These are phyloP conservation scores for Scomber scombrus DNA, from an alignment of 2,113 vertebrate genomes.

Conservation along the genomic window DNA sequence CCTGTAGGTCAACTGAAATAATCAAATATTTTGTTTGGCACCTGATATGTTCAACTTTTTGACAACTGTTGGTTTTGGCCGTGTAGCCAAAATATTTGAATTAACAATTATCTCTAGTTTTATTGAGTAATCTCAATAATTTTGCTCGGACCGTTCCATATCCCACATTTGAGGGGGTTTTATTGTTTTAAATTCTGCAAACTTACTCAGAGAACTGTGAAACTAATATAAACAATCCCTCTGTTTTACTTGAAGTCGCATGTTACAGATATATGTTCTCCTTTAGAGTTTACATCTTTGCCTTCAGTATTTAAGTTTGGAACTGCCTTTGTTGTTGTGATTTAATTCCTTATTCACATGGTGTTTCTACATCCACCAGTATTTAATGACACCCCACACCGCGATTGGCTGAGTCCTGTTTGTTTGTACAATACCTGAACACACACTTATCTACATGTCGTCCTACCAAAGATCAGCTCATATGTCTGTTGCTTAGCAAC, in stretches of 20 bases:
- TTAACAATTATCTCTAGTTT: no score
- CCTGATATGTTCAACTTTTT: no score
- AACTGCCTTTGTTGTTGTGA: background rate
- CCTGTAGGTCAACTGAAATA: no score
- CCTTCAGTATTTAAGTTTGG: background rate
- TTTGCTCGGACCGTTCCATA: constrained; percentile 4
- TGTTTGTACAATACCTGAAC: background rate
- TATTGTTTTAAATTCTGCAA: background rate
- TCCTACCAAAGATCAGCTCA: constrained; percentile 11
- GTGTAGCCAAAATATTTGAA: no score
- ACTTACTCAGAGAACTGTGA: background rate
- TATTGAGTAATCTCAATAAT: background rate
- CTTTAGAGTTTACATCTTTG: background rate
- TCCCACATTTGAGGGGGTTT: background rate
- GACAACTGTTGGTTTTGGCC: no score
- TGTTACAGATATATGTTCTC: background rate
- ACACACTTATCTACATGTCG: background rate
- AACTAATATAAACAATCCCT: background rate
- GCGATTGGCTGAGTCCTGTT: constrained; percentile 10
- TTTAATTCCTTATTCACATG: background rate
- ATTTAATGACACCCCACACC: background rate
- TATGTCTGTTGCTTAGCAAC: constrained; percentile 17
- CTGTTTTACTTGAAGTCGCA: background rate
- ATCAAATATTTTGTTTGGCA: no score
- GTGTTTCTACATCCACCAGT: no score